phyloP scores from a whole-genome alignment of 2,888 invertebrate species.

The Cremastobaeus sp. region DNA sequence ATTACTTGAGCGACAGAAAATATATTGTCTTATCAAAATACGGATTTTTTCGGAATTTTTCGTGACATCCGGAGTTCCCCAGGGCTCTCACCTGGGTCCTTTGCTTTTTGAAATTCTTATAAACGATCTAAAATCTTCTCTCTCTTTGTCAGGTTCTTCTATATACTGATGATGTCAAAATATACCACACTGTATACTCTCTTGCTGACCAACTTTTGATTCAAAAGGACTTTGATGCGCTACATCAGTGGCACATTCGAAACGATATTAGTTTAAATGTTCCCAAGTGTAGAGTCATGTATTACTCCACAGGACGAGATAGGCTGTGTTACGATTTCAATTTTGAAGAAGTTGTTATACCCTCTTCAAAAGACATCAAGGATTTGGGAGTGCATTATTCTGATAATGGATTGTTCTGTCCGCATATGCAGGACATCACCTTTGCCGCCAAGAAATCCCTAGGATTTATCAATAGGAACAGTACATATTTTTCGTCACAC shows the following conservation, averaged over 20 bases:
- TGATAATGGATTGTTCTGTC: not conserved
- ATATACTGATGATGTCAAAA: not conserved
- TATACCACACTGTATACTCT: not conserved
- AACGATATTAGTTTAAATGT: not conserved
- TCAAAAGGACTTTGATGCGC: not conserved
- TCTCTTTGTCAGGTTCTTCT: not conserved
- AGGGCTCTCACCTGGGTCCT: conserved; percentile 9
- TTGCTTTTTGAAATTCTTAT: conserved; percentile 4
- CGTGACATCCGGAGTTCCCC: conserved; percentile 1
- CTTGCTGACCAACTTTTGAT: not conserved
- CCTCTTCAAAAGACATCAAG: not conserved
- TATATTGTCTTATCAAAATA: no score
- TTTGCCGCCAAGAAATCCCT: not conserved
- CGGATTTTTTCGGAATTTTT: no score
- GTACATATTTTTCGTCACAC: not conserved
- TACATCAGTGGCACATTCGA: not conserved
- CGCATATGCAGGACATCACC: not conserved
- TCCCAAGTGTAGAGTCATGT: not conserved
- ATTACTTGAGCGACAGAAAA: no score
- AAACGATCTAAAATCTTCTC: not conserved
- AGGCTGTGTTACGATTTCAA: not conserved
- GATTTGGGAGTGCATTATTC: not conserved
- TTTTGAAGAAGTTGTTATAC: not conserved
- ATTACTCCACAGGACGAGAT: not conserved
- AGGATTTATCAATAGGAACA: not conserved